Evolutionary conservation across 2,888 invertebrate genomes (phyloP), one percentile per base, ranked within the genome.

Genomic region (Tubulanus polymorphus): DNA sequence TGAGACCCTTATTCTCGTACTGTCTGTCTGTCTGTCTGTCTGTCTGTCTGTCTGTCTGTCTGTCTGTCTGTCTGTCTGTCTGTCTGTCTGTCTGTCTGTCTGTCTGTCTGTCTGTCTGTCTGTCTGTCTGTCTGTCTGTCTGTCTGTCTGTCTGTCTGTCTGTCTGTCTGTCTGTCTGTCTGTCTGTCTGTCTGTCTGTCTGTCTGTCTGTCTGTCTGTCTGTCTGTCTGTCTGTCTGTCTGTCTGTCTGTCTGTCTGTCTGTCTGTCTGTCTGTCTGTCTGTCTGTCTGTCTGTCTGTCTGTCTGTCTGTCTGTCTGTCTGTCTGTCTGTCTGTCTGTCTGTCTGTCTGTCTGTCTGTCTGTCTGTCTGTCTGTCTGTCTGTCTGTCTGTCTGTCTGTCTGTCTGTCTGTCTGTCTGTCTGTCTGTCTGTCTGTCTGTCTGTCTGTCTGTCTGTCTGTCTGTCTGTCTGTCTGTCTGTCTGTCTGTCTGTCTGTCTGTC

Each of bases 311-410:
- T 53, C 54, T 53, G 54, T 53, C 54, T 53, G 54, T 53, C 54
- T 53, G 54, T 53, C 55, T 57, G 56, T 57, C 56, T 23, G 32
- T 51, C 52, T 53, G 53, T 53, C 54, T 53, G 52, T 53, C 54
- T 48, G 55, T 53, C 54, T 53, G 53, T 53, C 54, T 53, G 53
- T 53, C 54, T 53, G 53, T 53, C 54, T 53, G 26, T 53, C 54
- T 53, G 53, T 53, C 54, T 53, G 53, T 53, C 54, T 53, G 53
- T 53, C 54, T 53, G 32, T 53, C 54, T 53, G 26, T 53, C 54
- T 55, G 53, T 53, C 55, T 53, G 53, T 53, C 54, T 53, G 54
- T 53, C 54, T 53, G 54, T 53, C 54, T 53, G 54, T 53, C 54
- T 53, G 54, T 53, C 54, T 53, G 54, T 53, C 54, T 53, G 54